Percentiles rank a stretch among this genome's conserved stretches.
Conservation (phyloP, 2,113 vertebrate genomes). For the Hylia prasina region DNA sequence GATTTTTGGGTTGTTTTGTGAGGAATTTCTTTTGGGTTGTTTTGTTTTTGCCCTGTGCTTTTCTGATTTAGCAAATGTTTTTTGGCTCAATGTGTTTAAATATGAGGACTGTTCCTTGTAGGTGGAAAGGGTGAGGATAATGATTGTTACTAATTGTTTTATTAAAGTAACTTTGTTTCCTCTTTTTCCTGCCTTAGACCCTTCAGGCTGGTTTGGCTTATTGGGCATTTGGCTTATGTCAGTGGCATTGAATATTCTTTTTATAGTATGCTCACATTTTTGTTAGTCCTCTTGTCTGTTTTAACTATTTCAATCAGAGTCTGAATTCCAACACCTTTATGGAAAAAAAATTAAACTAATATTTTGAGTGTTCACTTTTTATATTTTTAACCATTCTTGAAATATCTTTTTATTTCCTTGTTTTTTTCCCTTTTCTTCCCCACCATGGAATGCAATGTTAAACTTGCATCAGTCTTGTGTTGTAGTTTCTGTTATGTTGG, state of each 20-base stretch:
- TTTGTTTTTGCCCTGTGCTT: background rate
- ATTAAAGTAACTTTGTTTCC: background rate
- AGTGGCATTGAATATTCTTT: background rate
- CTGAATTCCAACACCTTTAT: background rate
- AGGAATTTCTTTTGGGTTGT: background rate
- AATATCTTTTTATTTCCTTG: fast-evolving
- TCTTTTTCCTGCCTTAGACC: background rate
- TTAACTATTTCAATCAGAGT: background rate
- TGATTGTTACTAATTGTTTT: background rate
- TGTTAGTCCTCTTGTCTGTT: background rate
- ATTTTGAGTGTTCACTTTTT: background rate
- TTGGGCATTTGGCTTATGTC: background rate
- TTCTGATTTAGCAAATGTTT: background rate
- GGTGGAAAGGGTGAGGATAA: background rate
- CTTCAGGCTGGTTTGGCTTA: background rate
- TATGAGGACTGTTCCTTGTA: background rate
- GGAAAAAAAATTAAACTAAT: background rate
- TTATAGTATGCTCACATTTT: background rate
- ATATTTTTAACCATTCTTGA: background rate
- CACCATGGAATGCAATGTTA: background rate
- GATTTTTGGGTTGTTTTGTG: background rate
- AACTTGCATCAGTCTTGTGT: background rate
- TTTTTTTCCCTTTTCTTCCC: no score
- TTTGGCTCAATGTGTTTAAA: background rate
- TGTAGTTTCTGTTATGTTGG: background rate